Base-by-base conservation (phyloP, 2,797 vertebrate genomes). In the Eidolon dupreanum region DNA sequence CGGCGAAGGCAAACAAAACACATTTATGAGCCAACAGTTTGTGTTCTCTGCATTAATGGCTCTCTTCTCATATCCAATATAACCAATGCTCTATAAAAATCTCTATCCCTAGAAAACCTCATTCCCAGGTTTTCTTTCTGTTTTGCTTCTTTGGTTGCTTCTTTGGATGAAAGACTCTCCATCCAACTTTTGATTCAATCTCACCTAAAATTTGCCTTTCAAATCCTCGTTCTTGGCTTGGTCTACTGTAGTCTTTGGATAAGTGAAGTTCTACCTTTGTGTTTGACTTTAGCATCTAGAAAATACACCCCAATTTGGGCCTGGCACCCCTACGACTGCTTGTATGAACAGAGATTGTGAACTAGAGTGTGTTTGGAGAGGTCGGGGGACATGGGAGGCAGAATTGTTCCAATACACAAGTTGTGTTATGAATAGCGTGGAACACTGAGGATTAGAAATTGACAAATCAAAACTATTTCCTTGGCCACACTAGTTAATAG, bases 121-220 rank as follows among this genome's bases (percentile, higher is more conserved):
- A 41, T 65, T 38, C 13, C 0, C 33, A 93, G 36, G 43, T 61
- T 26, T 0, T 36, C 36, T 82, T 59, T 81, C 26, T 83, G 63
- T 70, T 79, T 79, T 93, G 24, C 46, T 82, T 63, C 55, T 66
- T 81, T 49, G 5, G 38, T 79, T 93, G 24, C 46, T 82, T 63
- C 55, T 66, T 81, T 49, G 5, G 38, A 19, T 38, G 46, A 26
- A 94, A 95, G 68, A 63, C 8, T 41, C n/a, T 41, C 31, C 68
- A 57, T 38, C 77, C 90, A 91, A 83, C 28, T 55, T 81, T 68
- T n/a, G 8, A 89, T 74, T 83, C 78, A n/a, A n/a, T 8, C 41
- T 77, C 51, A 86, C 74, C 73, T 75, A 55, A 91, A 51, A 82
- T 55, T 51, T 84, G 81, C 77, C 49, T 90, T 94, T 95, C 55